Base-by-base conservation (phyloP, 2,888 invertebrate genomes). In the Andrena camellia region DNA sequence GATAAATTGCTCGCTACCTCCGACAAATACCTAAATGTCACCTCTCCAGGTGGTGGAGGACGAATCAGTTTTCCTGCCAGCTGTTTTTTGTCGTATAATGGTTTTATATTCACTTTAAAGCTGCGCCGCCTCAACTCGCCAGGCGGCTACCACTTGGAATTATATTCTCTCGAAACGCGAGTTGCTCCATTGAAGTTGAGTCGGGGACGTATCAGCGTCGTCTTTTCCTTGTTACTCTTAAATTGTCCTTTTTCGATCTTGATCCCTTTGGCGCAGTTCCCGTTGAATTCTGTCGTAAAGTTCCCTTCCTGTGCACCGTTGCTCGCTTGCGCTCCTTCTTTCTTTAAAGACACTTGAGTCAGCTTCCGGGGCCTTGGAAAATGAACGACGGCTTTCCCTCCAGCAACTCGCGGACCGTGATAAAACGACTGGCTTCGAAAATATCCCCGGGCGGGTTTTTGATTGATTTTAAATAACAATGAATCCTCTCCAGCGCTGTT, bases 391-490 rank as follows among this genome's bases (percentile, higher is more conserved):
- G 33, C 8, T 63, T 26, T 35, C 10, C 10, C 26, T 8, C 17
- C 13, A 20, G 8, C 33, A 33, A 35, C 63, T 54, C 42, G 33
- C 57, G 20, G 33, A 20, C 42, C 54, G 42, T 26, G 23, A 80
- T 29, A 29, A 50, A 35, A 48, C 50, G 52, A 57, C 50, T 64
- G 52, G 29, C 66, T 68, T 72, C 64, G 17, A 71, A 31, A 59
- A 62, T 35, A 57, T 68, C 20, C 20, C 26, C 57, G 33, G 50
- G 62, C 48, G 42, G 7, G 5, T 52, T 17, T 42, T 31, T 35
- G 48, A 64, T 80, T 73, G 68, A 76, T 69, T 83, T 76, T 60
- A 54, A 60, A 60, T 69, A 80, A 83, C 68, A 80, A 75, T 26
- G 52, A 17, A 17, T 13, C 52, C 26, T 57, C 67, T 29, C 13